Conservation (phyloP, 1,140 invertebrate genomes). For the Sinella curviseta region DNA sequence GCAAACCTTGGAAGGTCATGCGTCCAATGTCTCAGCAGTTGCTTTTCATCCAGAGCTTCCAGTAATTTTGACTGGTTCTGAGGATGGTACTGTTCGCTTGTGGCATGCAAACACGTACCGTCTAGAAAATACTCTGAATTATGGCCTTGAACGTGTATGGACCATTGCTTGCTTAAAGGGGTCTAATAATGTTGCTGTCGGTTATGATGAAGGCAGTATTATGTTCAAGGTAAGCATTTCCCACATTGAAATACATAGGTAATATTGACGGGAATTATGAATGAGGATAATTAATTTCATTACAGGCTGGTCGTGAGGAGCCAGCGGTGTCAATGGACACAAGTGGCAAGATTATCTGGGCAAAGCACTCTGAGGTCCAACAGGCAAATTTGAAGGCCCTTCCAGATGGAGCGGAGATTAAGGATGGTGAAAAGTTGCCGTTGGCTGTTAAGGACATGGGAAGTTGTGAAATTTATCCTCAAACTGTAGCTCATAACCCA, state of each 20-base stretch:
- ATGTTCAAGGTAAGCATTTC: conserved; percentile 85
- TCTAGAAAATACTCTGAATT: conserved; percentile 94
- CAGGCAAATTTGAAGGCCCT: conserved; percentile 92
- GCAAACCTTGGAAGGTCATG: conserved; percentile 95
- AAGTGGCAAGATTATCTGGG: conserved; percentile 96
- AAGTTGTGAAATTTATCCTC: conserved; percentile 98
- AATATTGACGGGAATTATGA: not conserved
- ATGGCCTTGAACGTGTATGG: conserved; percentile 98
- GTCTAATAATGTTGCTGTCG: conserved; percentile 94
- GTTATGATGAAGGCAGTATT: conserved; percentile 98
- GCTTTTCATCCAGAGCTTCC: conserved; percentile 97
- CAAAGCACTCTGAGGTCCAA: conserved; percentile 95
- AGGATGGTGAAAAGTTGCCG: conserved; percentile 89
- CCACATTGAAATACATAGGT: too few relatives aligned
- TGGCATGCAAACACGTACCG: conserved; percentile 99
- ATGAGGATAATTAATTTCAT: conserved; percentile 16
- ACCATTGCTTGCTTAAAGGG: conserved; percentile 92
- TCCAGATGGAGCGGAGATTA: conserved; percentile 66
- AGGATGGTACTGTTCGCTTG: conserved; percentile 92
- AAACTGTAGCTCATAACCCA: conserved; percentile 96
- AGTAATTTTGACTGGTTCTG: conserved; percentile 94
- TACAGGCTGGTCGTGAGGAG: conserved; percentile 87
- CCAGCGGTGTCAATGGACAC: conserved; percentile 99
- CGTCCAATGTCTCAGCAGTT: conserved; percentile 90
- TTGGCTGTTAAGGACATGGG: conserved; percentile 98